These are phyloP conservation scores for Thunnus albacares DNA, from an alignment of 2,797 vertebrate genomes.

Conservation along the genomic window DNA sequence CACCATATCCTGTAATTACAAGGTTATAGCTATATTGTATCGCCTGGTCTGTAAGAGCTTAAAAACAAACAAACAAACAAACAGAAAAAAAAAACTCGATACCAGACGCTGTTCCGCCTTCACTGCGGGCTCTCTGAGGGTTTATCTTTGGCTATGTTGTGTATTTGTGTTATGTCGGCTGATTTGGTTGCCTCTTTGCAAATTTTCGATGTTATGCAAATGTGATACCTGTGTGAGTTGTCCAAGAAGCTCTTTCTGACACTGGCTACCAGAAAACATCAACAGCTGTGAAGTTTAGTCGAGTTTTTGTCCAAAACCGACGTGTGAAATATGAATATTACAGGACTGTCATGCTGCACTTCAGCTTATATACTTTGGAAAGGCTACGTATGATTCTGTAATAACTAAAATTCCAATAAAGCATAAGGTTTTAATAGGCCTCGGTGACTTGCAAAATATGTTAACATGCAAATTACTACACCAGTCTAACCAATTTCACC, in stretches of 20 bases:
- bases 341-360: too few relatives aligned
- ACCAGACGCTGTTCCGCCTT: slow-evolving; percentile 52
- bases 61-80: neutral
- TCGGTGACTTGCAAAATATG: slow-evolving; percentile 17
- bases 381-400: neutral
- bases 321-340: neutral
- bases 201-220: slow-evolving; percentile 81
- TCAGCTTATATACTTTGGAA: neutral
- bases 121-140: slow-evolving; percentile 33
- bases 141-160: slow-evolving; percentile 51
- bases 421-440: neutral
- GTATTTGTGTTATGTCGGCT: slow-evolving; percentile 63
- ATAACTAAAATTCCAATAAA: neutral
- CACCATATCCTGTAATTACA: slow-evolving; percentile 46
- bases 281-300: slow-evolving; percentile 24
- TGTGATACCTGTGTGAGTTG: slow-evolving; percentile 41
- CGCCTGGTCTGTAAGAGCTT: neutral
- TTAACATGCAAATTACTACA: neutral
- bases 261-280: slow-evolving; percentile 14
- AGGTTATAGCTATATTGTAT: slow-evolving; percentile 9
- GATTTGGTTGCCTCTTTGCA: slow-evolving; percentile 83
- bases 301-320: neutral
- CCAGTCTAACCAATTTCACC: neutral
- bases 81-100: neutral
- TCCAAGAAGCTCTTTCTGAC: slow-evolving; percentile 42